Base-by-base conservation (phyloP, 1,140 invertebrate genomes). In the Schlechtendalia chinensis region DNA sequence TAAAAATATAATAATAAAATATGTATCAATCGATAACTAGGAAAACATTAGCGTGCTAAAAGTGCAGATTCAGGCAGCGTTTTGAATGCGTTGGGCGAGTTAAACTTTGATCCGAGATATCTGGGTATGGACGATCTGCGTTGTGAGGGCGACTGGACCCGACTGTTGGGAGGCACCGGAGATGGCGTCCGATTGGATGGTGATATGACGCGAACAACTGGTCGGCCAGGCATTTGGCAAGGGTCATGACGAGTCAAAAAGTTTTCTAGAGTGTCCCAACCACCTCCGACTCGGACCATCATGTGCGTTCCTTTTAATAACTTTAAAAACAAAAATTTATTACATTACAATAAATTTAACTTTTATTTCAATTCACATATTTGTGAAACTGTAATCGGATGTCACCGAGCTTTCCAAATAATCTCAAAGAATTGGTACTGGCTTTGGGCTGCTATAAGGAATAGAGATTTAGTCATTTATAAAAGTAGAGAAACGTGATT, bases 171-270 rank as follows among this genome's bases (percentile, higher is more conserved):
- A 11, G 75, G 75, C 4, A 58, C 75, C 0, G 58, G 58, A 24
- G 75, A 79, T 0, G 32, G 32, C 5, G 75, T 79, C 12, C 75
- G 54, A n/a, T 45, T 79, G 16, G 32, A 27, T 0, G 81, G 69
- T 17, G 77, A 67, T 14, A 29, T n/a, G n/a, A 67, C 45, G 12
- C 82, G 77, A 63, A 81, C 80, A 29, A 39, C 63, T 24, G 80
- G 65, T 17, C 81, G 74, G 6, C 63, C 65, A 3, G 67, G 81
- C 2, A 54, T 97, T 71, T 96, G 90, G 87, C 96, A 98, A 0
- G 96, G 96, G 86, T 98, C 96, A 85, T 98, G 96, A 86, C 97
- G 97, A 86, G 97, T 94, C 85, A 98, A 87, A 87, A 97, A 98
- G 85, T 98, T 95, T 82, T 95, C 92, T 27, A 99, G 87, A 0